phyloP scores from a whole-genome alignment of 2,888 invertebrate species.

The Acanthosepion pharaonis region DNA sequence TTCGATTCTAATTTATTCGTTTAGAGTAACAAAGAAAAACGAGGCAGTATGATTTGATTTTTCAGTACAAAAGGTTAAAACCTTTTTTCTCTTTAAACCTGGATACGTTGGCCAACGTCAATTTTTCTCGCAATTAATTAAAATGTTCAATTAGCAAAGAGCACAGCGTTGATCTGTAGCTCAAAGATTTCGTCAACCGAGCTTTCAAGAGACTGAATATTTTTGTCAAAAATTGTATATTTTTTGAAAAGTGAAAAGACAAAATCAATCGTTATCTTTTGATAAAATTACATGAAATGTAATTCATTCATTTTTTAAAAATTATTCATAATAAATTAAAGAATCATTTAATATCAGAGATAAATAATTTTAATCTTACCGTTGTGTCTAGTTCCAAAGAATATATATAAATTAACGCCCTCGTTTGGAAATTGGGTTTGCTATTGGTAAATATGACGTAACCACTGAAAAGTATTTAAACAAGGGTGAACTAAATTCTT shows the following conservation, averaged over 20 bases:
- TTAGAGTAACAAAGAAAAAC: neutral
- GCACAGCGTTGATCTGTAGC: neutral
- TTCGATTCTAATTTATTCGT: neutral
- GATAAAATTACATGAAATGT: too few species aligned
- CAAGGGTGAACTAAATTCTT: too few species aligned
- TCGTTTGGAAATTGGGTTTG: too few species aligned
- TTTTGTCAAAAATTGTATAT: neutral
- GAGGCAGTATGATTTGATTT: neutral
- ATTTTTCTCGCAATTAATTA: slow-evolving; percentile 1
- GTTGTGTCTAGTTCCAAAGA: too few species aligned
- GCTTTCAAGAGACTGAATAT: neutral
- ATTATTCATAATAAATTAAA: too few species aligned
- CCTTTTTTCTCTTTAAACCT: neutral
- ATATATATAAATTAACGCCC: too few species aligned
- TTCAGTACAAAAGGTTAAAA: neutral
- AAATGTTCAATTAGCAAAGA: neutral
- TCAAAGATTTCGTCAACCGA: neutral
- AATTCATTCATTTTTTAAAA: too few species aligned
- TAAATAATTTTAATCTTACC: too few species aligned
- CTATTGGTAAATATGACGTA: too few species aligned
- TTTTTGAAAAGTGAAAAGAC: neutral
- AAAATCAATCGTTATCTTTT: neutral
- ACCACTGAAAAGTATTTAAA: too few species aligned
- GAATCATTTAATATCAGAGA: too few species aligned
- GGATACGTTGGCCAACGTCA: neutral